Percentiles rank a stretch among this genome's conserved stretches.
phyloP scores from a whole-genome alignment of 1,140 invertebrate genomes.

The Drosophila pachea region DNA sequence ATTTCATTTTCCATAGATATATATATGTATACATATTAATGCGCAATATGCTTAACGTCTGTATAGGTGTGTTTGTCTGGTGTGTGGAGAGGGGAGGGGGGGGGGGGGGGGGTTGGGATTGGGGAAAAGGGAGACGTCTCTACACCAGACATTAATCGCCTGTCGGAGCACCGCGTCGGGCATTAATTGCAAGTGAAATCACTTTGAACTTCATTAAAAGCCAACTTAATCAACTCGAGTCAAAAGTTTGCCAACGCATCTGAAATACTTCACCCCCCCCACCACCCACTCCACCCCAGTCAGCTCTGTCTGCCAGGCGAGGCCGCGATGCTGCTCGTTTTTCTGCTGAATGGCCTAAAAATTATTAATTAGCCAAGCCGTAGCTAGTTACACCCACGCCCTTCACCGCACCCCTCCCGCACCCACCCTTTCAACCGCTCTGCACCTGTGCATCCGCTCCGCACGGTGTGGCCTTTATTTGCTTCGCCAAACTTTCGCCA shows the following conservation, averaged over 20 bases:
- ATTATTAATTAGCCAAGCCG: constrained; percentile 67
- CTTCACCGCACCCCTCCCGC: no score
- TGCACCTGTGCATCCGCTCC: background rate
- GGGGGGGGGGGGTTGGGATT: no score
- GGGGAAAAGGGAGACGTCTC: no score
- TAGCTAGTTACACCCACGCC: background rate
- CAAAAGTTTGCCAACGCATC: constrained; percentile 49
- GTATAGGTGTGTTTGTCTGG: no score
- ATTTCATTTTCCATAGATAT: no score
- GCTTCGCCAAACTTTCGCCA: constrained; percentile 16
- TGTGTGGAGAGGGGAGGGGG: no score
- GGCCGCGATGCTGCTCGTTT: constrained; percentile 19
- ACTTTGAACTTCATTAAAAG: constrained; percentile 77
- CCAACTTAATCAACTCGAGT: constrained; percentile 72
- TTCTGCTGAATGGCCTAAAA: constrained; percentile 72
- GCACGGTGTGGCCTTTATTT: constrained; percentile 25
- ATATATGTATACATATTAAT: no score
- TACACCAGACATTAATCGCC: background rate
- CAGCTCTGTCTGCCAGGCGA: no score
- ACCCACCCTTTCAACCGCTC: no score
- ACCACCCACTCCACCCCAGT: background rate
- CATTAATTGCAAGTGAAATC: constrained; percentile 73
- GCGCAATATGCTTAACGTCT: no score
- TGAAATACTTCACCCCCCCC: background rate
- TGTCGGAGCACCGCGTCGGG: constrained; percentile 12